Conservation (phyloP, 2,113 vertebrate genomes). For the Mus spicilegus region DNA sequence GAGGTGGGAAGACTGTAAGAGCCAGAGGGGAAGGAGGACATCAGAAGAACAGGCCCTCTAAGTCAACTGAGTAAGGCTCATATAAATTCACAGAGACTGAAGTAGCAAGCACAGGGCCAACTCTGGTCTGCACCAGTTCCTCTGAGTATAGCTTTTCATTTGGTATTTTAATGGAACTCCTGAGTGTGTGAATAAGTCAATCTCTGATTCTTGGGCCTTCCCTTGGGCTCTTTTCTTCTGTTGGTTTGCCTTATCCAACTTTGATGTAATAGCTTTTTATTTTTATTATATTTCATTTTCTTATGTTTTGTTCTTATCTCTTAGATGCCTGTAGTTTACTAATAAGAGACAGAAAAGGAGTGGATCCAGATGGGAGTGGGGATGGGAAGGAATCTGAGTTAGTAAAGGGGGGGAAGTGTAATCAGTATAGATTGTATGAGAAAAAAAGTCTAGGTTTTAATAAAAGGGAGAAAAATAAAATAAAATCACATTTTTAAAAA, state of each 20-base stretch:
- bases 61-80: background rate
- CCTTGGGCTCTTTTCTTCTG: background rate
- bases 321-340: background rate
- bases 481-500: background rate
- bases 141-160: background rate
- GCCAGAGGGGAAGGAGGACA: background rate
- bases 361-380: background rate
- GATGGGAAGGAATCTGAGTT: background rate
- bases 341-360: background rate
- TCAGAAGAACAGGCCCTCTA: background rate
- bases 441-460: background rate
- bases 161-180: background rate
- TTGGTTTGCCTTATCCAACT: background rate
- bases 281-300: background rate
- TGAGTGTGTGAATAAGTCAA: background rate
- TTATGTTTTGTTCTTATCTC: background rate
- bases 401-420: background rate
- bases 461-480: background rate
- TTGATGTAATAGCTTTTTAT: background rate
- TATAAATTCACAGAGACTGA: background rate
- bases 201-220: too few species aligned
- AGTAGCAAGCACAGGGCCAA: background rate
- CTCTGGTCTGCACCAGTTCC: too few species aligned
- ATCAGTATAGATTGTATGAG: background rate
- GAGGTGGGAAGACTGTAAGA: background rate